A percentile compares a stretch with the other conserved stretches of the same genome.
Evolutionary conservation across 2,888 invertebrate genomes (phyloP).

Genomic region (Drosophila hamatofila): DNA sequence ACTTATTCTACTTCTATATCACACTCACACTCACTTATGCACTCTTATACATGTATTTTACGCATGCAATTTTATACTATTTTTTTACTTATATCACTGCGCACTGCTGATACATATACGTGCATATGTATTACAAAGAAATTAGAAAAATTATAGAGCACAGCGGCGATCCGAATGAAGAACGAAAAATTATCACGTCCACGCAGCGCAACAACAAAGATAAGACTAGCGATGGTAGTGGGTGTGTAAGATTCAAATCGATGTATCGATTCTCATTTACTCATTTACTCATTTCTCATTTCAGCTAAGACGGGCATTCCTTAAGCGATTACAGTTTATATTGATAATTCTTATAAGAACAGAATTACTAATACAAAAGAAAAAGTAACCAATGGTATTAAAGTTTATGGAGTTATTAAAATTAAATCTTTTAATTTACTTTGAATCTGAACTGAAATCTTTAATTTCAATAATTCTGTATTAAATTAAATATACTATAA

Average conservation of each 20-base stretch:
- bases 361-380: not conserved
- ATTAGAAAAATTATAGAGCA: slow-evolving; percentile 55
- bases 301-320: slow-evolving; percentile 12
- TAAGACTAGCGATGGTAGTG: slow-evolving; percentile 50
- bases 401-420: not conserved
- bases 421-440: not conserved
- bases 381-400: not conserved
- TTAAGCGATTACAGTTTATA: not conserved
- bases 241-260: slow-evolving; percentile 26
- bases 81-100: slow-evolving; percentile 60
- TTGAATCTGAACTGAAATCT: too few species aligned
- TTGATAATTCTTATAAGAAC: not conserved
- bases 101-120: slow-evolving; percentile 54
- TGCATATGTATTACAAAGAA: slow-evolving; percentile 60
- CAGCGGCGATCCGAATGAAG: slow-evolving; percentile 41
- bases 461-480: not conserved
- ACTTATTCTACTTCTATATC: slow-evolving; percentile 52
- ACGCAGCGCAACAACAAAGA: slow-evolving; percentile 61
- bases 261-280: slow-evolving; percentile 13
- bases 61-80: slow-evolving; percentile 60
- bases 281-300: not conserved
- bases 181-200: slow-evolving; percentile 48
- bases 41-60: slow-evolving; percentile 39
- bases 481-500: too few species aligned
- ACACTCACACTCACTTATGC: slow-evolving; percentile 39